phyloP scores from a whole-genome alignment of 2,888 invertebrate genomes.

The Drosophila robusta region DNA sequence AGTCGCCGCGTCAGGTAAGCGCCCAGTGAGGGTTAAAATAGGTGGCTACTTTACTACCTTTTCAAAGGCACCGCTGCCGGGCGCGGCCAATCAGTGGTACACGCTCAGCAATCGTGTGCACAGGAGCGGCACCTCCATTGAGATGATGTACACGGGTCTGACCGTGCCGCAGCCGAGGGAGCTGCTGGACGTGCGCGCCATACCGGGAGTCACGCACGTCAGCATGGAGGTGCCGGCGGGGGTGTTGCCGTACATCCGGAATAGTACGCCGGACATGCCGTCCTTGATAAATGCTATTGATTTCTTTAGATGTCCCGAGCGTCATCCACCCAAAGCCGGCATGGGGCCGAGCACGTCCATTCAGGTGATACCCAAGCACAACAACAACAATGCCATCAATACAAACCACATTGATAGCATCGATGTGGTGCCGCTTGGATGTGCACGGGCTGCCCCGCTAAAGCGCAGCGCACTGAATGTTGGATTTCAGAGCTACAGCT shows the following conservation, averaged over 20 bases:
- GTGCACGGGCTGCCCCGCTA: background rate
- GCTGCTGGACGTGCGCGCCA: background rate
- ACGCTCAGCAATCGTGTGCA: background rate
- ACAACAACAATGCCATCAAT: background rate
- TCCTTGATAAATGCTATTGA: too few relatives aligned
- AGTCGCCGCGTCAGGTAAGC: too few relatives aligned
- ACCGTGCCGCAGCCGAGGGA: constrained; percentile 1
- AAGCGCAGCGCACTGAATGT: constrained; percentile 8
- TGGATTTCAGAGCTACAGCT: background rate
- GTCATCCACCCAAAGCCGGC: background rate
- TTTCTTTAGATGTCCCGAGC: background rate
- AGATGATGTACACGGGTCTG: constrained; percentile 36
- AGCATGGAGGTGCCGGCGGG: too few relatives aligned
- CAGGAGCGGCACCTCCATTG: constrained; percentile 17
- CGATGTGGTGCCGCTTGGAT: constrained; percentile 28
- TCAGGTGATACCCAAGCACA: constrained; percentile 13
- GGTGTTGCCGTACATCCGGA: too few relatives aligned
- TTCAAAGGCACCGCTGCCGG: too few relatives aligned
- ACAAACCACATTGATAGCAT: background rate
- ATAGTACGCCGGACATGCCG: too few relatives aligned
- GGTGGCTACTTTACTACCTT: too few relatives aligned
- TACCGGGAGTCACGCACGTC: too few relatives aligned
- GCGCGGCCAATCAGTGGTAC: too few relatives aligned
- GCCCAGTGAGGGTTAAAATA: too few relatives aligned
- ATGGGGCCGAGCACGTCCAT: constrained; percentile 15